Evolutionary conservation across 2,888 invertebrate species (phyloP).

Genomic region (Xestobium rufovillosum): DNA sequence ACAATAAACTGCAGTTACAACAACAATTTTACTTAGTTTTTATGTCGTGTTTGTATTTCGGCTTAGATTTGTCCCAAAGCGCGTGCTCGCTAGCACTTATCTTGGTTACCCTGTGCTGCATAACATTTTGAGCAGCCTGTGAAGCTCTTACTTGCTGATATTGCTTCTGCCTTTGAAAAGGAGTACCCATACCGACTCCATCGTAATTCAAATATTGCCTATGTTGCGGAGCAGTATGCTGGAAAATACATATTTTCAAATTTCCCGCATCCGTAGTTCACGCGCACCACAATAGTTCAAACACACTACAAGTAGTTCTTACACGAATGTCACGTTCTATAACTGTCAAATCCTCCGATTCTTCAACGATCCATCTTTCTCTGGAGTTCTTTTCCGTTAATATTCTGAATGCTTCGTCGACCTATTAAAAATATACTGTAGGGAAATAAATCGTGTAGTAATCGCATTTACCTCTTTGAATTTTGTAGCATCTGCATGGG

Average conservation of each 20-base stretch:
- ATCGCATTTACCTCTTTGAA: constrained; percentile 69
- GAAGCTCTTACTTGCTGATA: constrained; percentile 61
- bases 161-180: constrained; percentile 70
- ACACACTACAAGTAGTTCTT: constrained; percentile 16
- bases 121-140: constrained; percentile 61
- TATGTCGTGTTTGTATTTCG: constrained; percentile 59
- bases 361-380: constrained; percentile 48
- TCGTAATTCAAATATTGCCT: constrained; percentile 74
- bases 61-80: constrained; percentile 58
- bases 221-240: constrained; percentile 86
- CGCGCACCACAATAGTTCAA: not conserved
- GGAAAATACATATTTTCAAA: constrained; percentile 25
- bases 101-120: constrained; percentile 54
- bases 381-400: constrained; percentile 60
- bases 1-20: too few relatives aligned
- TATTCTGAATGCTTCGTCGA: constrained; percentile 67
- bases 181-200: constrained; percentile 72
- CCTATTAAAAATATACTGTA: constrained; percentile 37
- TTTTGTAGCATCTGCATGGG: constrained; percentile 62
- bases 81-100: constrained; percentile 52
- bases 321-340: constrained; percentile 60
- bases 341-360: constrained; percentile 39
- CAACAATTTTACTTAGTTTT: constrained; percentile 72
- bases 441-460: too few relatives aligned
- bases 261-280: not conserved